These are phyloP conservation scores for Palythoa grandiflora DNA, from an alignment of 92 coral and sea anemone genomes.

Conservation along the genomic window DNA sequence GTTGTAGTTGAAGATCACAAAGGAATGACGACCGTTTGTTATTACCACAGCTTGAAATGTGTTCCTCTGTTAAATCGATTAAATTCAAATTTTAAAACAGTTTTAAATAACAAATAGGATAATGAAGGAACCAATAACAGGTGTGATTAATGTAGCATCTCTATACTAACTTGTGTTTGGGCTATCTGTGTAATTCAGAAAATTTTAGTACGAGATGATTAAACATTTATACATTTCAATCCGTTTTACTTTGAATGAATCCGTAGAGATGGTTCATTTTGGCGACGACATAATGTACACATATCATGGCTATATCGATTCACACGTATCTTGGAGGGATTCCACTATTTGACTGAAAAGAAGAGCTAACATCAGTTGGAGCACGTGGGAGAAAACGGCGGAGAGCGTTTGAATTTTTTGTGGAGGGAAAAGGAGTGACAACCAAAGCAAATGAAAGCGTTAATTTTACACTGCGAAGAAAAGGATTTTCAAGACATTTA, in stretches of 20 bases:
- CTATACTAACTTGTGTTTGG: not conserved
- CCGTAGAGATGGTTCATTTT: no score
- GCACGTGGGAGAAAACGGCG: conserved; percentile 71
- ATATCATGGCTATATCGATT: not conserved
- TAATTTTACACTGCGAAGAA: conserved; percentile 51
- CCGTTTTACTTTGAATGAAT: no score
- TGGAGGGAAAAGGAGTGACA: conserved; percentile 45
- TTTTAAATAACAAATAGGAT: no score
- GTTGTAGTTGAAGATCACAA: no score
- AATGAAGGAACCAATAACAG: no score
- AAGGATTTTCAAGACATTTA: conserved; percentile 60
- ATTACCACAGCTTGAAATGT: no score
- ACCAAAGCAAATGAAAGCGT: conserved; percentile 50
- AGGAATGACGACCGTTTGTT: no score
- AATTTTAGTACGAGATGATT: not conserved
- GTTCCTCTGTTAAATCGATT: no score
- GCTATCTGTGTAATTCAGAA: not conserved
- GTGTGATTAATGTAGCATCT: not conserved
- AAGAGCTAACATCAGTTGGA: conserved; percentile 51
- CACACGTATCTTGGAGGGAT: not conserved
- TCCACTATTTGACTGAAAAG: not conserved
- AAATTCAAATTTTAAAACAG: no score
- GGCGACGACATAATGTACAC: not conserved
- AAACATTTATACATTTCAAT: no score
- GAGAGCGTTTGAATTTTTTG: conserved; percentile 56